These are phyloP conservation scores for Sturnira hondurensis DNA, from an alignment of 2,113 vertebrate species.

Conservation along the genomic window DNA sequence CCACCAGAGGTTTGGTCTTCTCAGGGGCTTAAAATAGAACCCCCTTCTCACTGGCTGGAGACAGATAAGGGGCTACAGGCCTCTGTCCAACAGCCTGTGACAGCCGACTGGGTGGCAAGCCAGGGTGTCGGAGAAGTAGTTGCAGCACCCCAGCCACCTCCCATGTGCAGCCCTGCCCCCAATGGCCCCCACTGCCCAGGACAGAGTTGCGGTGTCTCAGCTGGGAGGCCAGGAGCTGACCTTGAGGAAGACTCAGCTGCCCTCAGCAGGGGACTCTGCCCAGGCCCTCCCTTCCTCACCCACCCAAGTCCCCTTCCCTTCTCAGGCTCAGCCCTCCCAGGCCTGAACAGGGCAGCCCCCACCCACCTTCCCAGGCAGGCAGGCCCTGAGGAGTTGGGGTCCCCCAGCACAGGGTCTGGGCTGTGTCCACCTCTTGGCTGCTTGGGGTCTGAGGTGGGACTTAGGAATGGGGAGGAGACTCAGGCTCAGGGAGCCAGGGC, in stretches of 20 bases:
- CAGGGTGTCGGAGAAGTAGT: background rate
- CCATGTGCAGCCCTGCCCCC: background rate
- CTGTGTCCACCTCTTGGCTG: background rate
- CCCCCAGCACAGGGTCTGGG: no score
- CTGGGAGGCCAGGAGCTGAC: background rate
- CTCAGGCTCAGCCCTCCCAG: background rate
- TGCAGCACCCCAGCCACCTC: background rate
- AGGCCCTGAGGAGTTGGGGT: background rate
- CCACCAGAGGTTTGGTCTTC: background rate
- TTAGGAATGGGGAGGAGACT: background rate
- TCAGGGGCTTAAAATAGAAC: slow-evolving; percentile 65
- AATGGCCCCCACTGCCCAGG: background rate
- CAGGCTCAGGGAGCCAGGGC: no score
- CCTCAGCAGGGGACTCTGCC: no score
- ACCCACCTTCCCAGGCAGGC: background rate
- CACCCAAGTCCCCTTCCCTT: background rate
- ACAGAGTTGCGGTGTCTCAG: background rate
- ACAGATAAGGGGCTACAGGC: slow-evolving; percentile 8
- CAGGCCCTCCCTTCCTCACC: no score
- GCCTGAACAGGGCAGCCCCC: background rate
- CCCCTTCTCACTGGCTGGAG: background rate
- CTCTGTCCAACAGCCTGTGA: background rate
- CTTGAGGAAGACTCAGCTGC: background rate
- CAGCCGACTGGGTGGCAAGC: background rate
- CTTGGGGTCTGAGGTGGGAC: background rate